Conservation (phyloP, 2,797 vertebrate species). For the Xerus rutilus region DNA sequence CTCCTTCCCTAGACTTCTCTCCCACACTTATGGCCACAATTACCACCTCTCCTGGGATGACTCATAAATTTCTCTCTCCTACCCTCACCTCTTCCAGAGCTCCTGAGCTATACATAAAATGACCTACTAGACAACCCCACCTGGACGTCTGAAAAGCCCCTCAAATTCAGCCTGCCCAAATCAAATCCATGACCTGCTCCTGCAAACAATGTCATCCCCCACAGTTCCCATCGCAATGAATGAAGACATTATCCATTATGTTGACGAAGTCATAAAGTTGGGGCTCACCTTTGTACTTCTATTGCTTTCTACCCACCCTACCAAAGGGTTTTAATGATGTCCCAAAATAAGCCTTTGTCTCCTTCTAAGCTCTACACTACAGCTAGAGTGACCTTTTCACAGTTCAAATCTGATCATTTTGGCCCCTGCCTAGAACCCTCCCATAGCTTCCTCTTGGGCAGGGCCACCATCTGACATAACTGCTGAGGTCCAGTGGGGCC, state of each 20-base stretch:
- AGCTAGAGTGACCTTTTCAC: not conserved
- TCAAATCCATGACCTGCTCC: constrained; percentile 18
- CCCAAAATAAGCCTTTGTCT: not conserved
- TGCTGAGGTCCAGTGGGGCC: not conserved
- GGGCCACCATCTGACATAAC: not conserved
- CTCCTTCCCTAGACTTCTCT: not conserved
- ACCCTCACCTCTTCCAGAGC: not conserved
- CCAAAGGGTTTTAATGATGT: not conserved
- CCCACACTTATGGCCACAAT: not conserved
- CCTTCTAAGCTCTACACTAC: not conserved
- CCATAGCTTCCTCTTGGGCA: not conserved
- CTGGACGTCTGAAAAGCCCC: not conserved
- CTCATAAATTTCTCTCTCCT: not conserved
- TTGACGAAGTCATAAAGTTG: not conserved
- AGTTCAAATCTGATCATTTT: not conserved
- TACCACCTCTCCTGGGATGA: not conserved
- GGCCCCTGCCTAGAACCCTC: not conserved
- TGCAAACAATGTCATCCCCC: not conserved
- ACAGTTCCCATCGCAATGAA: not conserved
- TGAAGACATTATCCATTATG: not conserved
- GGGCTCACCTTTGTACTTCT: not conserved
- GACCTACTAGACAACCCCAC: not conserved
- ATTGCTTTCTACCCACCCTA: not conserved
- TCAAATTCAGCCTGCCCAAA: not conserved
- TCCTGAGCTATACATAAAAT: not conserved